Conservation (phyloP, 2,888 invertebrate genomes). For the Mantis religiosa region DNA sequence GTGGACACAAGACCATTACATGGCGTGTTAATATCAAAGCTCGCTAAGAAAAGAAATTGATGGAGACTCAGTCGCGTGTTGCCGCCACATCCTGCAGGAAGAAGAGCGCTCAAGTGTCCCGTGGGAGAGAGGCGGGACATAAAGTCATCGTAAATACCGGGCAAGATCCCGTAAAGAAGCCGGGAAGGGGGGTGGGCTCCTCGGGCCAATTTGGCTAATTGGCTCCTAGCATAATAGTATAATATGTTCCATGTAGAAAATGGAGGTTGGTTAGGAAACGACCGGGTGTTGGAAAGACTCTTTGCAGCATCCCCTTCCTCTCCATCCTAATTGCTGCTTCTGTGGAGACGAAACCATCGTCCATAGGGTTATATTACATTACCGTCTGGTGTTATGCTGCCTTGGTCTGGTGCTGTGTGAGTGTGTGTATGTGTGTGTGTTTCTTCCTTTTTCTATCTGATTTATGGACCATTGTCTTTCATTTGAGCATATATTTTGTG, state of each 20-base stretch:
- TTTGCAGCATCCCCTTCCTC: not conserved
- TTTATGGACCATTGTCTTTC: constrained; percentile 51
- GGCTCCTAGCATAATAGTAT: constrained; percentile 32
- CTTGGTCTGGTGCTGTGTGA: not conserved
- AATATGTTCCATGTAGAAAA: constrained; percentile 28
- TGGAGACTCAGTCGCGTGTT: not conserved
- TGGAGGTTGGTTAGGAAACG: constrained; percentile 4
- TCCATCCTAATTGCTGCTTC: not conserved
- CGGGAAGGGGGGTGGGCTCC: not conserved
- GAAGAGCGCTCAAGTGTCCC: not conserved
- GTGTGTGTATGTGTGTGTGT: not conserved
- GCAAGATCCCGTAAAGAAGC: constrained; percentile 17
- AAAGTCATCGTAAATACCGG: constrained; percentile 29
- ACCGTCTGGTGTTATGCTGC: constrained; percentile 9
- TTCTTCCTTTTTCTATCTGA: constrained; percentile 36
- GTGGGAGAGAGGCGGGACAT: constrained; percentile 22
- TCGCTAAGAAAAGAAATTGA: not conserved
- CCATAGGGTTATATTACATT: constrained; percentile 20
- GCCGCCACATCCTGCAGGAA: not conserved
- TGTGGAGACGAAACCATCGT: constrained; percentile 11
- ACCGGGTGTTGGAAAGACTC: not conserved
- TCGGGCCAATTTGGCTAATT: constrained; percentile 33
- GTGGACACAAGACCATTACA: not conserved
- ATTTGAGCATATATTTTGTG: constrained; percentile 47
- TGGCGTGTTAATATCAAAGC: not conserved